These are phyloP conservation scores for Parazoanthus darwini DNA, from an alignment of 92 coral and sea anemone genomes.

Conservation along the genomic window DNA sequence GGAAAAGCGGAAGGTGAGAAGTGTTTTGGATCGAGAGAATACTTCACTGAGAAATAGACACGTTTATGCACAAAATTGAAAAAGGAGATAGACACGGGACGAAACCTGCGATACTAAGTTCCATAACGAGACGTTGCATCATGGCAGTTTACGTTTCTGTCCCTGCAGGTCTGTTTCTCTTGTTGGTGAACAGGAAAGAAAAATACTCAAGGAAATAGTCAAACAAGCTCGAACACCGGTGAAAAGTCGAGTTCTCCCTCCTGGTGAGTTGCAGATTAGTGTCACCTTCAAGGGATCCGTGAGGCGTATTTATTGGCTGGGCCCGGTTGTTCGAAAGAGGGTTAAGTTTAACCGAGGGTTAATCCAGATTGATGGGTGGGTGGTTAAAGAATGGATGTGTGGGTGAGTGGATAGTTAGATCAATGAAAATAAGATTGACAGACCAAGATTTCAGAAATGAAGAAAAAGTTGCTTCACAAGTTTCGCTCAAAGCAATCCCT, in stretches of 20 bases:
- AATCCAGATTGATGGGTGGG: not conserved
- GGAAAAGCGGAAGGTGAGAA: slow-evolving; percentile 91
- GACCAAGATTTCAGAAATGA: not conserved
- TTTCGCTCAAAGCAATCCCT: not conserved
- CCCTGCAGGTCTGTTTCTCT: slow-evolving; percentile 81
- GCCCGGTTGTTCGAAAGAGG: too few relatives aligned
- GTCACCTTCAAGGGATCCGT: too few relatives aligned
- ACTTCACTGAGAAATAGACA: not conserved
- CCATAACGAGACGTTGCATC: too few relatives aligned
- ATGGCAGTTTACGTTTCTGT: not conserved
- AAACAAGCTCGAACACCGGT: slow-evolving; percentile 86
- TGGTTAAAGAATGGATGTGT: not conserved
- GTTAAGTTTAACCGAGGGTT: too few relatives aligned
- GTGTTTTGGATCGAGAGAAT: not conserved
- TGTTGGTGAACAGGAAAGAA: slow-evolving; percentile 93
- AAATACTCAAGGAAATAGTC: slow-evolving; percentile 86
- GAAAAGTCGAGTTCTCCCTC: slow-evolving; percentile 86
- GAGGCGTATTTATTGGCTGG: too few relatives aligned
- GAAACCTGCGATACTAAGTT: too few relatives aligned
- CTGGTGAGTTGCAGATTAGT: slow-evolving; percentile 30
- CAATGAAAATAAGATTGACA: not conserved
- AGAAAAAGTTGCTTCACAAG: not conserved
- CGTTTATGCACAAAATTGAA: not conserved
- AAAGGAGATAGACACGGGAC: too few relatives aligned
- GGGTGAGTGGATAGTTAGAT: not conserved